Conservation (phyloP, 2,888 invertebrate genomes). For the Punctoribates punctum region DNA sequence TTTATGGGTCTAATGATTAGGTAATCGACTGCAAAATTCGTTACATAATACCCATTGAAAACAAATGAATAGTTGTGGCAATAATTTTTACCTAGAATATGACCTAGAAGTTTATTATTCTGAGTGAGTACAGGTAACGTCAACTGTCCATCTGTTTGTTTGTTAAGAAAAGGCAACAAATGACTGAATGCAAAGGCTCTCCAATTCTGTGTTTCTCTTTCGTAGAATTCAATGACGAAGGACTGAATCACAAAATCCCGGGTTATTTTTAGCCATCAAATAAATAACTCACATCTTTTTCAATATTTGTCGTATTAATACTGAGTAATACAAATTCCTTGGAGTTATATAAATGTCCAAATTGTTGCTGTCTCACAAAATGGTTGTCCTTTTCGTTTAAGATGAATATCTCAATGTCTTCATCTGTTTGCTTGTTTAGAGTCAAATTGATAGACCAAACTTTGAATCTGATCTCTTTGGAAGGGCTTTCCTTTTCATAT, state of each 20-base stretch:
- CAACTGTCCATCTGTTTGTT: background rate
- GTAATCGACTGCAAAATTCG: conserved; percentile 23
- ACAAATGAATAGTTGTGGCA: no score
- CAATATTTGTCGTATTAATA: background rate
- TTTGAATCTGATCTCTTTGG: background rate
- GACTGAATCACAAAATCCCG: background rate
- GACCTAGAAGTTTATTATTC: background rate
- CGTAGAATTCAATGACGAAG: background rate
- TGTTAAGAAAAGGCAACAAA: background rate
- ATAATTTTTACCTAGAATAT: no score
- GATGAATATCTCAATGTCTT: conserved; percentile 48
- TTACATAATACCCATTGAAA: no score
- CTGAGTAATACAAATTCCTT: conserved; percentile 63
- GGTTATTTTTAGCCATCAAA: background rate
- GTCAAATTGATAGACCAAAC: background rate
- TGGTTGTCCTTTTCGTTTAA: conserved; percentile 66
- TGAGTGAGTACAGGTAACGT: background rate
- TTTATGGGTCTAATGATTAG: conserved; percentile 20
- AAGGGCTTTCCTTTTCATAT: no score
- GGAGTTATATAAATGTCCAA: conserved; percentile 68
- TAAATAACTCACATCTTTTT: background rate
- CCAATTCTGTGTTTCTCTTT: background rate
- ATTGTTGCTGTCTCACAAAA: conserved; percentile 71
- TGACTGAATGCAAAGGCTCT: background rate
- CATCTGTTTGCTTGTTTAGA: background rate